Percentiles rank a stretch among this genome's conserved stretches.
phyloP scores from a whole-genome alignment of 53 echinoderm and acorn worm species.

The Luidia sarsii region DNA sequence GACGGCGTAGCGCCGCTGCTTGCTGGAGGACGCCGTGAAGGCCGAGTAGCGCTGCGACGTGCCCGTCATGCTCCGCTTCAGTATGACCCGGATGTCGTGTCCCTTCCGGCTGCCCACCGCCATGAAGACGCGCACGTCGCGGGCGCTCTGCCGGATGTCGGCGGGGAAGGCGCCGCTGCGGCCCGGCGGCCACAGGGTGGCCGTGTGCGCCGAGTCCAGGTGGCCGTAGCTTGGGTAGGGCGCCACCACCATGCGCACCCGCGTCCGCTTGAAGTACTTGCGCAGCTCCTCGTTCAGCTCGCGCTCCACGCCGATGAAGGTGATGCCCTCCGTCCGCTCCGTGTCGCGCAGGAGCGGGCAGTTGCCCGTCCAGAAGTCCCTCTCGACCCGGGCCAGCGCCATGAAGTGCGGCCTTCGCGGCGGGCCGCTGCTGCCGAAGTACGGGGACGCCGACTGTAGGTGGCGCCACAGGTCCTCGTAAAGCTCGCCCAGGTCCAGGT shows the following conservation, averaged over 20 bases:
- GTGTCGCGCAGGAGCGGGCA: constrained; percentile 80
- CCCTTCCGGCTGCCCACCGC: constrained; percentile 72
- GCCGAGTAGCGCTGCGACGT: constrained; percentile 65
- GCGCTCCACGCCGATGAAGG: constrained; percentile 82
- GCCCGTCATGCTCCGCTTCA: constrained; percentile 67
- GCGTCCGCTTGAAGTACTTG: constrained; percentile 73
- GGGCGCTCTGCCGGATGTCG: constrained; percentile 50
- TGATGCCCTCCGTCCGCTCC: constrained; percentile 65
- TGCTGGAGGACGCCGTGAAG: constrained; percentile 47
- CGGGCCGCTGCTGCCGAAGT: constrained; percentile 70
- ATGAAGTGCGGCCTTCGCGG: constrained; percentile 82
- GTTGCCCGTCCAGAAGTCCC: constrained; percentile 79
- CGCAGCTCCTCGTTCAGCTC: constrained; percentile 71
- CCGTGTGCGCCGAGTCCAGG: constrained; percentile 46
- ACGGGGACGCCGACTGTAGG: constrained; percentile 45
- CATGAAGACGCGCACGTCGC: constrained; percentile 79
- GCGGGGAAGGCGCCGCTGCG: constrained; percentile 35
- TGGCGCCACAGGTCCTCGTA: constrained; percentile 76
- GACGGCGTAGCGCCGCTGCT: constrained; percentile 57
- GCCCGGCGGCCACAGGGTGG: constrained; percentile 12
- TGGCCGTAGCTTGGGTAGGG: constrained; percentile 86
- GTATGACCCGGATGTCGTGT: constrained; percentile 70
- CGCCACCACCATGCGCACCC: constrained; percentile 74
- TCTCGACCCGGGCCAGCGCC: constrained; percentile 77
- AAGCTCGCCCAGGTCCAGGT: constrained; percentile 54